Conservation (phyloP, 1,140 invertebrate genomes). For the Propsilocerus akamusi region DNA sequence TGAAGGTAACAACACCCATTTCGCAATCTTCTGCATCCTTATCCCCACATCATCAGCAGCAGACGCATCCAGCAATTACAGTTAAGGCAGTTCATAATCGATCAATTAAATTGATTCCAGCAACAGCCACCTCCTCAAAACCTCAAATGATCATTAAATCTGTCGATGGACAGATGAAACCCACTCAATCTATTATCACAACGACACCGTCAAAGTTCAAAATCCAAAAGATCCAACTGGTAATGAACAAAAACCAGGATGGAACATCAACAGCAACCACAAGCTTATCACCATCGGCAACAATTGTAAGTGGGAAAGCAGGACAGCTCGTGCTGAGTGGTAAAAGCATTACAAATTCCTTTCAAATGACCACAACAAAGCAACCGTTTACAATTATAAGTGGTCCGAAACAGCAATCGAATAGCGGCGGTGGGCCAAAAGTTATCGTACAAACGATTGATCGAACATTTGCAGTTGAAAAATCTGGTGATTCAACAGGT, state of each 20-base stretch:
- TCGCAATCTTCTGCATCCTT: neutral
- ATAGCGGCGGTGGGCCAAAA: neutral
- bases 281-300: neutral
- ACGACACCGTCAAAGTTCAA: conserved; percentile 1
- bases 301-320: neutral
- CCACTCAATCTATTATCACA: neutral
- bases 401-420: neutral
- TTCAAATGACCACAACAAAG: neutral
- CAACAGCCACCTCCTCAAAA: neutral
- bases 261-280: neutral
- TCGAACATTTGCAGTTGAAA: neutral
- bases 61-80: neutral
- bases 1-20: neutral
- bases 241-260: neutral
- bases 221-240: neutral
- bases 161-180: neutral
- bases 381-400: neutral
- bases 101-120: neutral
- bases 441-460: neutral
- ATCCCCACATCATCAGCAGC: neutral
- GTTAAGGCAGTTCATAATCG: neutral
- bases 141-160: neutral
- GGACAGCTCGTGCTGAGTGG: neutral
- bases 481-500: neutral
- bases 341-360: neutral